Base-by-base conservation (phyloP, 37 sponge, comb jelly and placozoan genomes). In the Spongia lamella region DNA sequence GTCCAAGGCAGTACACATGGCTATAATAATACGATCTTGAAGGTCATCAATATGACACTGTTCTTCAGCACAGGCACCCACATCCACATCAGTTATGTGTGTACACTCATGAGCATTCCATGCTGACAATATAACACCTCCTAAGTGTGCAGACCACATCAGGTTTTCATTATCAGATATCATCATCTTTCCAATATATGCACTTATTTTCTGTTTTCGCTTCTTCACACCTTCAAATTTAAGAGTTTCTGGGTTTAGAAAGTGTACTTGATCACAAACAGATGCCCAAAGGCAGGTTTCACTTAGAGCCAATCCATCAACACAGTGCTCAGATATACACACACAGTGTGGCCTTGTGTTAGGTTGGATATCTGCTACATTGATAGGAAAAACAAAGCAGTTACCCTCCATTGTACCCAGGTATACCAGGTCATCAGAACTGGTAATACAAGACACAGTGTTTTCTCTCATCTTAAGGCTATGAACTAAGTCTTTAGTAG, bases 91-190 rank as follows among this genome's bases (percentile, higher is more conserved):
- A 57, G 77, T 85, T 35, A 47, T 22, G 56, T 84, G 81, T 7
- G 22, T 66, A 14, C 65, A 51, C 25, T 71, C 33, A 14, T 69
- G 66, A 7, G 88, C 63, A 17, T 80, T 67, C 89, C 89, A 92
- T 5, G 88, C 91, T 16, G 88, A 79, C 20, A 94, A 58, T 0
- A 73, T 30, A 9, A 32, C 55, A 17, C 85, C 77, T 0, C 85
- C 88, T 7, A 64, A 52, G 32, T 94, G 84, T 11, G 75, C 74
- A 70, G 88, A 77, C 94, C 94, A 93, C 51, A 93, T 69, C 14
- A 66, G 63, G 40, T 72, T 74, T 24, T 54, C 53, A 15, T 78
- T 73, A 9, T 75, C 63, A 21, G 78, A 73, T 25, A 58, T n/a
- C 5, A 61, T 53, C 19, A 91, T 70, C 43, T 64, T 66, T 0